Base-by-base conservation (phyloP, 92 coral and sea anemone species). In the Nematostella vectensis region DNA sequence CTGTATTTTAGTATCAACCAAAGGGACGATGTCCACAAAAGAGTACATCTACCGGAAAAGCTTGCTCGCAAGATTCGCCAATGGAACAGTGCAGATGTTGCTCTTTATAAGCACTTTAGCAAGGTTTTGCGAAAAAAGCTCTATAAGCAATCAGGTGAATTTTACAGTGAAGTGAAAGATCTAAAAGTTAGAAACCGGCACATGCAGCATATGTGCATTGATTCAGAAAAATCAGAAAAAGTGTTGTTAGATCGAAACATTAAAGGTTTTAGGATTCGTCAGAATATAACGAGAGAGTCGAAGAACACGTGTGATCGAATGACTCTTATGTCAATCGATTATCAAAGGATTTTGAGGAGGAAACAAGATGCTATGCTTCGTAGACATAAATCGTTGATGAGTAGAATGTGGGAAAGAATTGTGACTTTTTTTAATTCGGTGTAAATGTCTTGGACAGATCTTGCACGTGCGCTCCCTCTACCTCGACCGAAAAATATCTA, bases 81-180 rank as follows among this genome's bases (percentile, higher is more conserved):
- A 20, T 89, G 96, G 96, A 89, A 83, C 53, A 72, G 50, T 42
- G 96, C 94, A 1, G 96, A 85, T 50, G 67, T 44, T 29, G 29
- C 47, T 2, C 26, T 89, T 27, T 89, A 89, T 48, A 68, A 78
- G 2, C 63, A 80, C 40, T 89, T 89, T 65, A 65, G 43, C 58
- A 43, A 62, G 4, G 70, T 59, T 10, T 67, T 87, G 38, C 53
- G 55, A 33, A 48, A 19, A n/a, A 77, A 87, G 26, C 65, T 69
- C 15, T 54, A 47, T 1, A 40, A 47, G 31, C 81, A 79, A 49
- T 52, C 57, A 12, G 69, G 54, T 22, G 69, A 71, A 11, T 81
- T 81, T 50, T 63, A 68, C 23, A 68, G 57, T 2, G 96, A 89
- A 17, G 69, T 89, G 1, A 49, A 48, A 50, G 64, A 50, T 25